Evolutionary conservation across 2,797 vertebrate genomes (phyloP).

Genomic region (Discoglossus pictus): DNA sequence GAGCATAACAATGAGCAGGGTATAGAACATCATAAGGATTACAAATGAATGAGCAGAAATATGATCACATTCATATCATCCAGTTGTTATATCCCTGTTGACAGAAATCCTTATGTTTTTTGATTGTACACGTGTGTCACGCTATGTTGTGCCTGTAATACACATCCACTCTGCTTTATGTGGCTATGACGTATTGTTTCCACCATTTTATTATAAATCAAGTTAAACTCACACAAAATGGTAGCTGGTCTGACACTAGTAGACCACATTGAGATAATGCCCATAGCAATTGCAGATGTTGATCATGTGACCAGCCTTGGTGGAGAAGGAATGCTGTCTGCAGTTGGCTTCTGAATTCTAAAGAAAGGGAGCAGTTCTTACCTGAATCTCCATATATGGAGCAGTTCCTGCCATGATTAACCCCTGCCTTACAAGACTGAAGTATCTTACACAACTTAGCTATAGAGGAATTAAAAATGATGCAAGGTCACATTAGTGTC

Average conservation of each 20-base stretch:
- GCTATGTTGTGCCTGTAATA: background rate
- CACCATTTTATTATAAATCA: conserved; percentile 12
- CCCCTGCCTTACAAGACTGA: background rate
- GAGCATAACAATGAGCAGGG: too few relatives aligned
- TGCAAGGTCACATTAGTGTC: too few relatives aligned
- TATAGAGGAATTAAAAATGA: too few relatives aligned
- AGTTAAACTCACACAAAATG: conserved; percentile 17
- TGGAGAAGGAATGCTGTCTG: conserved; percentile 20
- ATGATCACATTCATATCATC: too few relatives aligned
- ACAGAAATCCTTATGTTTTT: too few relatives aligned
- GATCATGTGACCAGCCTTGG: conserved; percentile 26
- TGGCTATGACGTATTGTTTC: too few relatives aligned
- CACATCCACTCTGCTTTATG: too few relatives aligned
- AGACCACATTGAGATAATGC: conserved; percentile 13
- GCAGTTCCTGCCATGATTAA: background rate
- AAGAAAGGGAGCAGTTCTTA: conserved; percentile 7
- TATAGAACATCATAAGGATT: too few relatives aligned
- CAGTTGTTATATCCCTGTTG: too few relatives aligned
- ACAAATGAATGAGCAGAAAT: too few relatives aligned
- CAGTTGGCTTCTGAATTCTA: background rate
- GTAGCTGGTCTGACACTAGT: conserved; percentile 4
- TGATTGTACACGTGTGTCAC: too few relatives aligned
- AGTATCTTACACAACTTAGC: too few relatives aligned
- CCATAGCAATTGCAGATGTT: conserved; percentile 25
- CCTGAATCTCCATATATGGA: background rate